These are phyloP conservation scores for Drosophila barbarae DNA, from an alignment of 2,888 invertebrate genomes.

Conservation along the genomic window DNA sequence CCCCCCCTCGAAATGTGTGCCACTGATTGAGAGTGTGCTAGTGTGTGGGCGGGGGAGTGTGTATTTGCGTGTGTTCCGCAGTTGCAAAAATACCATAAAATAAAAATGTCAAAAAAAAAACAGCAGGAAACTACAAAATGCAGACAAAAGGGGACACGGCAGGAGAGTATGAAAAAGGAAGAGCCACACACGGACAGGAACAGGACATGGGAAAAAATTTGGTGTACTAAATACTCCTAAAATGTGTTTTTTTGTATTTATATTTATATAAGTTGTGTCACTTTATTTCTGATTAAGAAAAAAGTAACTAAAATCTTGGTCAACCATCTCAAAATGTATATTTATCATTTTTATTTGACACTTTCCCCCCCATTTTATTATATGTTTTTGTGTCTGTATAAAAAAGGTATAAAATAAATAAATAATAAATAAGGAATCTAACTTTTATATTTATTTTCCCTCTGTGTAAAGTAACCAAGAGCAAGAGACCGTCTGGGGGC, in stretches of 20 bases:
- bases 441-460: neutral
- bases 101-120: conserved; percentile 48
- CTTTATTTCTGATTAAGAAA: neutral
- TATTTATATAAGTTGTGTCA: neutral
- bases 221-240: no score
- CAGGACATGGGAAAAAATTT: neutral
- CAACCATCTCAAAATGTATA: no score
- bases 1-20: conserved; percentile 38
- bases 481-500: conserved; percentile 28
- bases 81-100: conserved; percentile 60
- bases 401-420: neutral
- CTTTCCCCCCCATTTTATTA: no score
- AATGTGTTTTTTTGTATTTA: neutral
- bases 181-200: neutral
- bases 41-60: conserved; percentile 13
- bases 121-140: conserved; percentile 45
- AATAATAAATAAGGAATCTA: neutral
- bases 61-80: conserved; percentile 31
- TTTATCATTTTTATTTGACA: no score
- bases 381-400: neutral
- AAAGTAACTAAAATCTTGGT: neutral
- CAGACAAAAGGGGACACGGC: conserved; percentile 12
- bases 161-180: neutral
- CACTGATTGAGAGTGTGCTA: conserved; percentile 55
- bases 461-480: neutral